Evolutionary conservation across 2,797 vertebrate genomes (phyloP), one percentile per base, ranked within the genome.

Genomic region (Acanthis flammea): DNA sequence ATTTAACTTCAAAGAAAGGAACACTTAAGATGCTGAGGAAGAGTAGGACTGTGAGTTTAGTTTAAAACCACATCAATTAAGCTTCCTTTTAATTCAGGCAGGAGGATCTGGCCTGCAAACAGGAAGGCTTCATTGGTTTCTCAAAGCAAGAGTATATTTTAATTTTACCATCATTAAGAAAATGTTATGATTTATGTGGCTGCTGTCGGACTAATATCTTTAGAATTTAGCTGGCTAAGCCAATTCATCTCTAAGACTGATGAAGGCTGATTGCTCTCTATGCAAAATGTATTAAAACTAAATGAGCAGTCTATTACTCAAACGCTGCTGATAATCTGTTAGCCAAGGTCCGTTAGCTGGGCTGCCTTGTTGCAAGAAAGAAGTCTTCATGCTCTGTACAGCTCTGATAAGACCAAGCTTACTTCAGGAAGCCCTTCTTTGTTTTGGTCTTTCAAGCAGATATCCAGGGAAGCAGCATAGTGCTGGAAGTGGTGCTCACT

Each of bases 221-320:
- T 98, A 98, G 98, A 98, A 98, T 98, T 98, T 98, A 98, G 97
- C 98, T 98, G 92, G 97, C 97, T 98, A 98, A 98, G 98, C 98
- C 98, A 98, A 99, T 99, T 99, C 98, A 99, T 99, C 99, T 99
- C 99, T 96, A 99, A 99, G 99, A 99, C 98, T 98, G 98, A 99
- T 99, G 99, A 99, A 98, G 98, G 98, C 97, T 98, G 98, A 98
- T 98, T 98, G 98, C 98, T 99, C 98, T 99, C 98, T 98, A 99
- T 99, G 99, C 99, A 99, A 99, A 99, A 99, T 97, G 97, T 99
- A 99, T 99, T 99, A 99, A 98, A 98, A 98, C 98, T 98, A 99
- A 99, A 99, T 98, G 98, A 99, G 98, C 98, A 99, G 98, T 99
- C 98, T 99, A 99, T 99, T 99, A 99, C 98, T 99, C 99, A 99